Evolutionary conservation across 1,140 invertebrate genomes (phyloP).

Genomic region (Philotrypesis tridentata): DNA sequence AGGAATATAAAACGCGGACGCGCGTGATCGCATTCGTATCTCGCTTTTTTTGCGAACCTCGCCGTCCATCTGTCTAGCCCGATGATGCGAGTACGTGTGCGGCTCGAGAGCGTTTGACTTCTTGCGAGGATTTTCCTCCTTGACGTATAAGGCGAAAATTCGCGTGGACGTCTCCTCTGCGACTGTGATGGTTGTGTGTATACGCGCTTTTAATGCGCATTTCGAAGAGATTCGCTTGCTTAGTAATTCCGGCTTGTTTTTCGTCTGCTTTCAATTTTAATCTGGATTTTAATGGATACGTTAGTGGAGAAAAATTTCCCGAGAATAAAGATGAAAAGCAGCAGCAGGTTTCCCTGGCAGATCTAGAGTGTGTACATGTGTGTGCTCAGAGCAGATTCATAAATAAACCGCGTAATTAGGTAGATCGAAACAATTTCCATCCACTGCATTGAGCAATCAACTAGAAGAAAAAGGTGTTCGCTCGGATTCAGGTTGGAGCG

Average conservation of each 20-base stretch:
- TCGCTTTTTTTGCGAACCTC: not conserved
- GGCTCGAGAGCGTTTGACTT: not conserved
- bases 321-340: no score
- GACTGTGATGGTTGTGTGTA: not conserved
- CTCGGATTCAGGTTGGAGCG: no score
- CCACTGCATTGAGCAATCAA: no score
- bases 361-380: no score
- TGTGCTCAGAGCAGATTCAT: no score
- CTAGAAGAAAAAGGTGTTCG: not conserved
- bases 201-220: not conserved
- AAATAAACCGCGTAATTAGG: not conserved
- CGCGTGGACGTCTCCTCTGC: no score
- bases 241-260: no score
- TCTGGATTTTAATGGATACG: no score
- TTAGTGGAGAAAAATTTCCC: no score
- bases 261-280: no score
- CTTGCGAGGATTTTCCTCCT: slow-evolving; percentile 19
- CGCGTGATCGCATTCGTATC: not conserved
- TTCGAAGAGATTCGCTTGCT: no score
- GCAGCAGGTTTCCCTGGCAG: no score
- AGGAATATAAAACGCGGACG: slow-evolving; percentile 8
- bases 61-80: not conserved
- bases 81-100: not conserved
- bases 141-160: slow-evolving; percentile 44
- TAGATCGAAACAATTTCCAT: not conserved